These are phyloP conservation scores for Hylaeus anthracinus DNA, from an alignment of 1,140 invertebrate species.

Conservation along the genomic window DNA sequence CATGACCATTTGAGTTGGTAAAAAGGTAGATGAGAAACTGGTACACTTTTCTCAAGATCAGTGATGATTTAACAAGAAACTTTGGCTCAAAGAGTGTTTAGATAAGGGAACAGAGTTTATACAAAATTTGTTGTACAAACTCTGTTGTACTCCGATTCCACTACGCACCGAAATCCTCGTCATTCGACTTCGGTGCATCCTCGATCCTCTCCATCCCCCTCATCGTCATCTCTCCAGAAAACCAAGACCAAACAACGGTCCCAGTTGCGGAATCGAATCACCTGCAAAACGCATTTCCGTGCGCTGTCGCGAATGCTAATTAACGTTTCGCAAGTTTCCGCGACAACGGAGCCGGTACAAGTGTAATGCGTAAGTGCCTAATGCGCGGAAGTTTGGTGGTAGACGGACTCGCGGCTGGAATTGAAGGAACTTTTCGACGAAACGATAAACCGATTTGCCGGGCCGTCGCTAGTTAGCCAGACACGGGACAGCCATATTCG, in stretches of 20 bases:
- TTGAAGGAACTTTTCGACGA: conserved; percentile 71
- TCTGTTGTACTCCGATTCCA: too few relatives aligned
- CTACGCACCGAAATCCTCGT: too few relatives aligned
- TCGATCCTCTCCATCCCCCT: too few relatives aligned
- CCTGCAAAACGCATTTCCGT: conserved; percentile 39
- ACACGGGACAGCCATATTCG: conserved; percentile 76
- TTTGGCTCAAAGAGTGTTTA: too few relatives aligned
- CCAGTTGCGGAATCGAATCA: conserved; percentile 31
- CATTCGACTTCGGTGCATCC: too few relatives aligned
- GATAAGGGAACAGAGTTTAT: too few relatives aligned
- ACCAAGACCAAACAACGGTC: neutral
- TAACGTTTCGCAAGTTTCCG: conserved; percentile 63
- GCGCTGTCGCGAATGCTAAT: conserved; percentile 58
- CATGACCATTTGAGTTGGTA: too few relatives aligned
- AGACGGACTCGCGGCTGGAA: conserved; percentile 70
- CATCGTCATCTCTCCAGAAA: too few relatives aligned
- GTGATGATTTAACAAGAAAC: too few relatives aligned
- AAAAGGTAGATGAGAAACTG: too few relatives aligned
- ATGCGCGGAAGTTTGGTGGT: conserved; percentile 58
- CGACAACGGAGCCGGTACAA: conserved; percentile 58
- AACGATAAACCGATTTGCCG: conserved; percentile 77
- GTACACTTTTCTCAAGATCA: too few relatives aligned
- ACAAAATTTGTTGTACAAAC: too few relatives aligned
- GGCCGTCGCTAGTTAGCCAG: conserved; percentile 73
- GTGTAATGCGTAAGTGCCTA: conserved; percentile 66